Evolutionary conservation across 2,113 vertebrate genomes (phyloP), one percentile per base, ranked within the genome.

Genomic region (Uria lomvia): DNA sequence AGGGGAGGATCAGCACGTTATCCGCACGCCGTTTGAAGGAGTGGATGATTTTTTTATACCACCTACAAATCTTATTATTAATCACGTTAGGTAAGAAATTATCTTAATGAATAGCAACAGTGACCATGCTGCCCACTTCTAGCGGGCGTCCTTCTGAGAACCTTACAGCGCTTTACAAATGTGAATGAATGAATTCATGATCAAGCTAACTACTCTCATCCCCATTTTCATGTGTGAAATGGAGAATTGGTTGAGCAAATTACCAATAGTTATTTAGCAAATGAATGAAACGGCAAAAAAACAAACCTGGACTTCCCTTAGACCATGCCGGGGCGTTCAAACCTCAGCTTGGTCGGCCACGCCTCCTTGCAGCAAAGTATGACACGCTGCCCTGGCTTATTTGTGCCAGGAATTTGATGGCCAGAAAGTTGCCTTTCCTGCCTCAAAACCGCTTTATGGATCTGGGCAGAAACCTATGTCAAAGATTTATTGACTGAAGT

Each of bases 61-160:
- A 59, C 98, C 99, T 18, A 99, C 99, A 85, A 99, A 99, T 95
- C 99, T 99, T 90, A 99, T 99, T 97, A 99, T 99, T 98, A 99
- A 99, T 91, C 99, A 99, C 4, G 97, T 99, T 94, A 99, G 99
- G 99, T 99, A 98, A 97, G 97, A 49, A 73, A 56, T 74, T 2
- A 21, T 36, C 80, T 56, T 72, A 42, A 50, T 52, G 27, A 78
- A 55, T 27, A 59, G 34, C 78, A 53, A 29, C 32, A 27, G 47
- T 70, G 43, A n/a, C 71, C n/a, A 4, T 12, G 6, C 34, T 75
- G 71, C 70, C 88, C 19, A 16, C n/a, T 77, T 77, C 50, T 66
- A 24, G 56, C 1, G n/a, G 29, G 21, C 29, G 30, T 52, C 42
- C 58, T 75, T n/a, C 65, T 67, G 20, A 19, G 60, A 15, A 19